phyloP scores from a whole-genome alignment of 2,888 invertebrate genomes.

The Oxycera nigricornis region DNA sequence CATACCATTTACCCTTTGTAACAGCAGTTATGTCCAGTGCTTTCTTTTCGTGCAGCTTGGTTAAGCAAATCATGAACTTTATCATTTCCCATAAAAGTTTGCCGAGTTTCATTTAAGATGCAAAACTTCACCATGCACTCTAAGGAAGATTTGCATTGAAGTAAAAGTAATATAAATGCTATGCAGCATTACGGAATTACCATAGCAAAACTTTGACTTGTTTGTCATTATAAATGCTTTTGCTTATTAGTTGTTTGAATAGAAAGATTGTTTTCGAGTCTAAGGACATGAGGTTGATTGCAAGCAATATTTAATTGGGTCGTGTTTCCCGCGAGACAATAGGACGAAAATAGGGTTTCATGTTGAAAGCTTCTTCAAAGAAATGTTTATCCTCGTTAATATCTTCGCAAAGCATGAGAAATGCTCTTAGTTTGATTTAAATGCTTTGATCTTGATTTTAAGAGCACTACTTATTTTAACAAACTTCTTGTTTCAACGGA shows the following conservation, averaged over 20 bases:
- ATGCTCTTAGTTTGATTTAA: no score
- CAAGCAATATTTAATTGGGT: neutral
- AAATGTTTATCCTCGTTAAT: no score
- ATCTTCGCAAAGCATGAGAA: no score
- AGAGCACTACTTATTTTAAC: no score
- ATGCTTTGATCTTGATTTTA: no score
- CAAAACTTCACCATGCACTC: neutral
- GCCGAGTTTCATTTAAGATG: neutral
- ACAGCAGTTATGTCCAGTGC: neutral
- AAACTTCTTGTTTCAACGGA: no score
- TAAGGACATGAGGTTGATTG: neutral
- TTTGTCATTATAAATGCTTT: neutral
- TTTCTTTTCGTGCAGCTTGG: neutral
- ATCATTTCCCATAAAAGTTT: slow-evolving; percentile 3
- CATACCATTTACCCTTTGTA: neutral
- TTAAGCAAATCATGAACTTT: slow-evolving; percentile 2
- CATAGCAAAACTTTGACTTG: slow-evolving; percentile 2
- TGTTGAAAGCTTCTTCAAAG: no score
- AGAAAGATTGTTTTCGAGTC: neutral
- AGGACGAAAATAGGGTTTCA: no score
- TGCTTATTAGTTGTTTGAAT: neutral
- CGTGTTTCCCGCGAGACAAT: no score
- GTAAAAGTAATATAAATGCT: neutral
- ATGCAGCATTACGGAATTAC: neutral
- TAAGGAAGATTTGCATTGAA: neutral